Base-by-base conservation (phyloP, 2,797 vertebrate species). In the Bradypodion pumilum region DNA sequence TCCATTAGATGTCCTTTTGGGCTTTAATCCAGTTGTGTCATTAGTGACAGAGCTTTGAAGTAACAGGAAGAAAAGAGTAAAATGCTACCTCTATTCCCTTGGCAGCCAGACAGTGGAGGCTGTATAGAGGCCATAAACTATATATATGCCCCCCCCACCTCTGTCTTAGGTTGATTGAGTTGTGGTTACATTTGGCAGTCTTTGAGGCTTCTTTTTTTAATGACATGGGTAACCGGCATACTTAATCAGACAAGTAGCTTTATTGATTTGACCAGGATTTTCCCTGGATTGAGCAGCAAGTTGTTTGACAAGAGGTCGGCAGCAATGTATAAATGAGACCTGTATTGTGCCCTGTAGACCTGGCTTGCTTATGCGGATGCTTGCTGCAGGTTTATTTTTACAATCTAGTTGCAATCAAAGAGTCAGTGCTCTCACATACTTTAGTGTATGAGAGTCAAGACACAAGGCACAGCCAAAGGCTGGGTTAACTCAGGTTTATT, bases 331-430 rank as follows among this genome's bases (percentile, higher is more conserved):
- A 80, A 78, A 77, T 40, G 32, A 63, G 6, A 21, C 46, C 42
- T 59, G 70, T 23, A 15, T 25, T 6, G 40, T 68, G 1, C 59
- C 86, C 21, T 46, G 1, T 32, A 8, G 13, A 1, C 8, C 7
- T 62, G 29, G 44, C 83, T 27, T 78, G 29, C n/a, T 85, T 63
- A 76, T 23, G 46, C 1, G 44, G 12, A 4, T 72, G 81, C 70
- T 88, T 37, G 8, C 2, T 5, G 7, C 27, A 80, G 68, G 40
- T 19, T 78, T 73, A 76, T 73, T 86, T 82, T 88, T 85, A 85
- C 81, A 29, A 74, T 86, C 75, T 62, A 19, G 5, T 82, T 46
- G 72, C 83, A 84, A 25, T 21, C 12, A 70, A 72, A 85, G 40
- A 84, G 35, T 9, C 32, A 56, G n/a, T 23, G 79, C 25, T 44